Conservation (phyloP, 2,113 vertebrate species). For the Tenebrosternarchus preto region DNA sequence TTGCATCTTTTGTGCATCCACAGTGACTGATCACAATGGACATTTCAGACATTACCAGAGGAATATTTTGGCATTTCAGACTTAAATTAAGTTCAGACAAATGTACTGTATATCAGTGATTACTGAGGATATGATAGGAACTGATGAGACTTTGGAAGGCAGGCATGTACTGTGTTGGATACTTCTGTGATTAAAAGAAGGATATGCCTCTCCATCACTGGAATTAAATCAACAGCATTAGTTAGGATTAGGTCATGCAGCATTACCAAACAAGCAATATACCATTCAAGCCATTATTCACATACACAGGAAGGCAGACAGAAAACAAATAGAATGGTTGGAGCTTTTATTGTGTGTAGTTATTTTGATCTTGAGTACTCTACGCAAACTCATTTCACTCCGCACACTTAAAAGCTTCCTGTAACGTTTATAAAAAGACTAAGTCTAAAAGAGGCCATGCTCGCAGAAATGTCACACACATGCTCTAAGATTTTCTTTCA, state of each 20-base stretch:
- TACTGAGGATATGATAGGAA: no score
- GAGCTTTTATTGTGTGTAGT: conserved; percentile 42
- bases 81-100: background rate
- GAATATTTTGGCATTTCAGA: background rate
- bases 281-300: background rate
- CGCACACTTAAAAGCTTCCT: conserved; percentile 63
- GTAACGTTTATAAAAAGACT: conserved; percentile 56
- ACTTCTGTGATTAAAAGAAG: no score
- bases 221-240: background rate
- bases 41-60: background rate
- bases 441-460: background rate
- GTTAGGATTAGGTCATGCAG: background rate
- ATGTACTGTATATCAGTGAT: background rate
- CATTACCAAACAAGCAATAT: background rate
- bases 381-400: conserved; percentile 34
- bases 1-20: conserved; percentile 47
- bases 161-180: no score
- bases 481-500: background rate
- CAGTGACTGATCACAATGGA: background rate
- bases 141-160: no score
- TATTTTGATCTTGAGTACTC: conserved; percentile 56
- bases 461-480: background rate
- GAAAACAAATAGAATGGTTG: conserved; percentile 48
- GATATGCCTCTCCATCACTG: no score
- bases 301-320: background rate